Conservation (phyloP, 2,113 vertebrate genomes). For the Pluvianellus socialis region DNA sequence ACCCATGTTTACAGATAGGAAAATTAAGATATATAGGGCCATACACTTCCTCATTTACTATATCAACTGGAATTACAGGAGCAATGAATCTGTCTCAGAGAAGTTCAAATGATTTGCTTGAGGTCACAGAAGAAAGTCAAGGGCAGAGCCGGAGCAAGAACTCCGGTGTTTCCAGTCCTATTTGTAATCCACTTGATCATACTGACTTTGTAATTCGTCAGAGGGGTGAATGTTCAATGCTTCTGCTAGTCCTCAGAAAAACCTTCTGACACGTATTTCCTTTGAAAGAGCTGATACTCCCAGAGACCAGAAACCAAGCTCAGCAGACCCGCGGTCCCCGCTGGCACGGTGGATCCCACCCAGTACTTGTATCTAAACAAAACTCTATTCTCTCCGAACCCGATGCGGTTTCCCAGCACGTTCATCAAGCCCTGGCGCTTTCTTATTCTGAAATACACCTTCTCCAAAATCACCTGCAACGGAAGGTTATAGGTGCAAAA, state of each 20-base stretch:
- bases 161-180: not conserved
- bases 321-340: not conserved
- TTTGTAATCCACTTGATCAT: slow-evolving; percentile 16
- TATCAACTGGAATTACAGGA: slow-evolving; percentile 24
- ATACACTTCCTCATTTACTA: slow-evolving; percentile 25
- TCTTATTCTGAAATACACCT: not conserved
- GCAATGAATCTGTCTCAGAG: slow-evolving; percentile 11
- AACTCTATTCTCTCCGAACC: not conserved
- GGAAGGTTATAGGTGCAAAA: not conserved
- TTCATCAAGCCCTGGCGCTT: not conserved
- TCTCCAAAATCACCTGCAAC: not conserved
- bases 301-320: not conserved
- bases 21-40: slow-evolving; percentile 43
- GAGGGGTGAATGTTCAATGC: not conserved
- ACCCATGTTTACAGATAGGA: slow-evolving; percentile 18
- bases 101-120: slow-evolving; percentile 27
- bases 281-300: not conserved
- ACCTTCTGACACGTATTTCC: not conserved
- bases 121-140: slow-evolving; percentile 37
- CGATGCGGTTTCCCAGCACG: not conserved
- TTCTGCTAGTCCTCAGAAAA: not conserved
- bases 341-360: no score
- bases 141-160: not conserved
- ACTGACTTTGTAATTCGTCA: not conserved
- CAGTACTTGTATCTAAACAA: not conserved